These are phyloP conservation scores for Tapirus terrestris DNA, from an alignment of 2,113 vertebrate species.

Conservation along the genomic window DNA sequence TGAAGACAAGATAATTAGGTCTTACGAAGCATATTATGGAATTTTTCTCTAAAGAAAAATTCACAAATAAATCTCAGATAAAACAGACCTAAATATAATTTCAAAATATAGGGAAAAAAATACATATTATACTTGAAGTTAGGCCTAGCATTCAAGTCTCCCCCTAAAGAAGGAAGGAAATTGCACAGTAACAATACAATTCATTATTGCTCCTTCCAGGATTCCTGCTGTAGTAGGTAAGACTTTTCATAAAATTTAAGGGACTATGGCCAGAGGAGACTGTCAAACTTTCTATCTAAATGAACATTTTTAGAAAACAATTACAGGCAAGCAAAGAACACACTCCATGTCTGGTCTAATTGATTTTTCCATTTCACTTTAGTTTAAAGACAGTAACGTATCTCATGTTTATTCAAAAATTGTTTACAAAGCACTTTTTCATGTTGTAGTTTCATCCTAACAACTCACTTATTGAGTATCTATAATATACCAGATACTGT, in stretches of 20 bases:
- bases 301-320: slow-evolving; percentile 33
- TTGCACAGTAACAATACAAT: neutral
- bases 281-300: neutral
- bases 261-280: neutral
- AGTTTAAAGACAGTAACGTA: slow-evolving; percentile 40
- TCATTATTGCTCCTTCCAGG: neutral
- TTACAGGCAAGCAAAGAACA: slow-evolving; percentile 26
- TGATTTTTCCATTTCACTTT: slow-evolving; percentile 35
- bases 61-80: slow-evolving; percentile 39
- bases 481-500: slow-evolving; percentile 3
- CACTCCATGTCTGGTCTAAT: neutral
- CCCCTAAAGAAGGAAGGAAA: neutral
- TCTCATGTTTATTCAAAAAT: slow-evolving; percentile 41
- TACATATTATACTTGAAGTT: slow-evolving; percentile 4
- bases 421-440: slow-evolving; percentile 29
- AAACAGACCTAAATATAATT: slow-evolving; percentile 40
- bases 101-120: slow-evolving; percentile 24
- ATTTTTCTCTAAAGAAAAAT: slow-evolving; percentile 50
- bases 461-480: neutral
- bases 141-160: slow-evolving; percentile 9
- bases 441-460: slow-evolving; percentile 36
- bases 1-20: slow-evolving; percentile 55
- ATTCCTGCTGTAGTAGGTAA: neutral
- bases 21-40: slow-evolving; percentile 44
- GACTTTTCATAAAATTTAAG: slow-evolving; percentile 27